Conservation (phyloP, 2,797 vertebrate species). For the Thunnus albacares region DNA sequence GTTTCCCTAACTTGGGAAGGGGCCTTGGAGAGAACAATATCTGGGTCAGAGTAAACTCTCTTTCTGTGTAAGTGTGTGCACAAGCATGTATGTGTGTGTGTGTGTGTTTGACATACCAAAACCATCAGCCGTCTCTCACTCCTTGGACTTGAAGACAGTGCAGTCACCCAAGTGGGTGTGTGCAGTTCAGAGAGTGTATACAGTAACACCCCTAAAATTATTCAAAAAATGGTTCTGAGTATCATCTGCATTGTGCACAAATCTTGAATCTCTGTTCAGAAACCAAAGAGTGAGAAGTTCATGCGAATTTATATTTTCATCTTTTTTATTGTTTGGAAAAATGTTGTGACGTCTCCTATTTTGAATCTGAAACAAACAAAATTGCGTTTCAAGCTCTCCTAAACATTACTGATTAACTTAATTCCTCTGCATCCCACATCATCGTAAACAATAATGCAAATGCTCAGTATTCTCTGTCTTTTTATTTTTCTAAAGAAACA, state of each 20-base stretch:
- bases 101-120: neutral
- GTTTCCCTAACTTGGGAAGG: conserved; percentile 78
- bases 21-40: conserved; percentile 80
- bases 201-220: neutral
- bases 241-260: neutral
- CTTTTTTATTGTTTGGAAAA: neutral
- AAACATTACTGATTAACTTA: neutral
- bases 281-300: neutral
- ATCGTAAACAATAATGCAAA: neutral
- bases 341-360: too few relatives aligned
- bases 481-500: neutral
- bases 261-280: neutral
- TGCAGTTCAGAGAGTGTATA: neutral
- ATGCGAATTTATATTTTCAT: neutral
- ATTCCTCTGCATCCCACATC: neutral
- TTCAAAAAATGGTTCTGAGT: neutral
- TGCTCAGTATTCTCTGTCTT: neutral
- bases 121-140: conserved; percentile 3
- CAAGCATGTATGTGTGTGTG: conserved; percentile 22
- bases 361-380: neutral
- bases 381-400: neutral
- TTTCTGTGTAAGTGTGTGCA: neutral
- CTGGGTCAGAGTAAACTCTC: conserved; percentile 78
- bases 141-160: conserved; percentile 5
- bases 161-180: conserved; percentile 1